Conservation (phyloP, 2,888 invertebrate genomes). For the Platycheirus rosarum region DNA sequence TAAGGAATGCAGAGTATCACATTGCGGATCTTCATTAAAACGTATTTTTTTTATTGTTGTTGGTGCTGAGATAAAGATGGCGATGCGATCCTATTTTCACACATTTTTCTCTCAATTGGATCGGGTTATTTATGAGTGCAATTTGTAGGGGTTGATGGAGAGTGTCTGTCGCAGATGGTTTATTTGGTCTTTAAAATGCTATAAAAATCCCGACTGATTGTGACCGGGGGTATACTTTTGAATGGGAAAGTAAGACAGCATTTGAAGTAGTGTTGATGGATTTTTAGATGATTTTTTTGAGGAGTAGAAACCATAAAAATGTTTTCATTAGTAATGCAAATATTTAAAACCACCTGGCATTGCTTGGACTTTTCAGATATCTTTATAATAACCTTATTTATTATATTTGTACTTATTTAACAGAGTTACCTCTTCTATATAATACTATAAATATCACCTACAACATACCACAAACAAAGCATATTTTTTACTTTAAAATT, state of each 20-base stretch:
- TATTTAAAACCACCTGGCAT: no score
- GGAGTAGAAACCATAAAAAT: neutral
- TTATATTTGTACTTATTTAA: no score
- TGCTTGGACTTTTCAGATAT: no score
- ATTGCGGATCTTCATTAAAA: slow-evolving; percentile 67
- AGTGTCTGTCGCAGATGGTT: slow-evolving; percentile 63
- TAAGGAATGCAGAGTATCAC: slow-evolving; percentile 38
- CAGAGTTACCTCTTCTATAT: no score
- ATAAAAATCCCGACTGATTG: slow-evolving; percentile 39
- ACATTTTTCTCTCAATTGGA: slow-evolving; percentile 60
- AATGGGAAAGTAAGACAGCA: neutral
- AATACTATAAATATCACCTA: no score
- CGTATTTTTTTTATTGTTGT: neutral
- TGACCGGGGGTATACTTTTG: neutral
- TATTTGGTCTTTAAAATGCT: slow-evolving; percentile 54
- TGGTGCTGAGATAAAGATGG: slow-evolving; percentile 50
- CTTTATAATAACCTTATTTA: no score
- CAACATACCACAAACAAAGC: no score
- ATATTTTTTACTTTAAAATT: no score
- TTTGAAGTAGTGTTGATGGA: neutral
- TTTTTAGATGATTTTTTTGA: neutral
- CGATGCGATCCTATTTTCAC: slow-evolving; percentile 68
- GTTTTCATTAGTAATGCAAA: neutral
- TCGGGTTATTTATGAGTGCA: slow-evolving; percentile 72
- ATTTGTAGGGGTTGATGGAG: slow-evolving; percentile 67